Evolutionary conservation across 2,113 vertebrate species (phyloP), one percentile per base, ranked within the genome.

Genomic region (Candoia aspera): DNA sequence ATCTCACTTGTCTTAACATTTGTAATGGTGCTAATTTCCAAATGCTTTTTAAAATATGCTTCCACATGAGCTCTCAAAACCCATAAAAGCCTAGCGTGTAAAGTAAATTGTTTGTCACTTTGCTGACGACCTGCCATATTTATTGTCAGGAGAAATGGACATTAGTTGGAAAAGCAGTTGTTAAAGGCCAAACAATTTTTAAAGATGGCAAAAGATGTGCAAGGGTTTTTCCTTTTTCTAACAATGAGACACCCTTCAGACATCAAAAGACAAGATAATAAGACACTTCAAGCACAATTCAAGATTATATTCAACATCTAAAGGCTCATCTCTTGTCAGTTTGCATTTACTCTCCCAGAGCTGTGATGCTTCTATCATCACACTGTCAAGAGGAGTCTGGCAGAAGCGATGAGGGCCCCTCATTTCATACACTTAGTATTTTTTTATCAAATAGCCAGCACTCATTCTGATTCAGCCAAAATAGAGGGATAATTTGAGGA

Each of bases 211-310:
- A 98, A 98, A 97, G 98, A 98, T 98, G 97, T 97, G 96, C 97
- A 98, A 98, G 98, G 98, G 91, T 89, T 92, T 98, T 98, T 98
- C 98, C 99, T 98, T 98, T 98, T 98, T 98, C 98, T 98, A 98
- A 98, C 98, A 98, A 98, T 98, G 97, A 98, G 98, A 98, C 98
- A 98, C 98, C 98, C 98, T 98, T 98, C 98, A 99, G 98, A 99
- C 99, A 99, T 99, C 98, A 99, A 98, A 98, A 99, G 99, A 99
- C 99, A 99, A 99, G 99, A 99, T 99, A 99, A 99, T 99, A 99
- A 99, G 99, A 98, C 99, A 99, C 99, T 99, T 99, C 98, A 98
- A 99, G 98, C 98, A 99, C 99, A 99, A 99, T 99, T 99, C 99
- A 98, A 98, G 98, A 99, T 99, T 99, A 99, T 99, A 99, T 99